Evolutionary conservation across 2,797 vertebrate species (phyloP).

Genomic region (Chiropotes sagulatus): DNA sequence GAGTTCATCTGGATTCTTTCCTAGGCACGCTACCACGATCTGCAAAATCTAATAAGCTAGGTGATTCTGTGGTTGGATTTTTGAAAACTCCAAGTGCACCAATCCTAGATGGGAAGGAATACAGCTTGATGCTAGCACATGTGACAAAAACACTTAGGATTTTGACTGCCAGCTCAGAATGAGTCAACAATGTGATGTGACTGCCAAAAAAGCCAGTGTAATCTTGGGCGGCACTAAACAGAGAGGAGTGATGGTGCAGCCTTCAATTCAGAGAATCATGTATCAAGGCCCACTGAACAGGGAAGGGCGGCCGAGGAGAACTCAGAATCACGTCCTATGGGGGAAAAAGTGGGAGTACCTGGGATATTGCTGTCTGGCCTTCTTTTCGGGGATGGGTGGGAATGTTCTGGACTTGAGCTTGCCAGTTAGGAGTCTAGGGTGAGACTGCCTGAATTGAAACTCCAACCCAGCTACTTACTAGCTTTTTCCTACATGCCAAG

Average conservation of each 20-base stretch:
- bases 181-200: conserved; percentile 33
- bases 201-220: not conserved
- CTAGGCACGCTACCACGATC: not conserved
- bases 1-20: not conserved
- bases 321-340: not conserved
- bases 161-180: conserved; percentile 36
- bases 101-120: not conserved
- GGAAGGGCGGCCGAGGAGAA: not conserved
- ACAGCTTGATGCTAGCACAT: not conserved
- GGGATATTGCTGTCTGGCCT: not conserved
- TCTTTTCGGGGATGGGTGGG: not conserved
- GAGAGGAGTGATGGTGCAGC: not conserved
- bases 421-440: not conserved
- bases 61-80: not conserved
- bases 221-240: not conserved
- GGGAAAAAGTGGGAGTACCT: not conserved
- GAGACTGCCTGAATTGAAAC: not conserved
- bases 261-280: not conserved
- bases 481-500: not conserved
- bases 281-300: not conserved
- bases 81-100: not conserved
- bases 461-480: not conserved
- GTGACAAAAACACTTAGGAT: not conserved
- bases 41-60: not conserved
- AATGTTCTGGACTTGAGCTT: not conserved